A percentile compares a stretch with the other conserved stretches of the same genome.
Evolutionary conservation across 2,797 vertebrate species (phyloP).

Genomic region (Gobionotothen gibberifrons): DNA sequence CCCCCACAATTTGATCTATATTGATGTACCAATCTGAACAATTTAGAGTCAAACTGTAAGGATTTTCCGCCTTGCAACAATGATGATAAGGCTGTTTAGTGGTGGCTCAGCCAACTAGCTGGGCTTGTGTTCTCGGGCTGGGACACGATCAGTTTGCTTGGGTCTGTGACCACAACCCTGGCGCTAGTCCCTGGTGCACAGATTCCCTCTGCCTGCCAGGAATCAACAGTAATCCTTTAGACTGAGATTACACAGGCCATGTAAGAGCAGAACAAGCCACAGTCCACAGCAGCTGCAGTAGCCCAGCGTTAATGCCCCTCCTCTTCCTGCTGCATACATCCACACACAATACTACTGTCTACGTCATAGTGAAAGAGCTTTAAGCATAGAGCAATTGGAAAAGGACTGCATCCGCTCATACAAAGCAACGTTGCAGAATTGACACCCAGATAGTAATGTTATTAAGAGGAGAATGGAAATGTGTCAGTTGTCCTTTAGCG

Average conservation of each 20-base stretch:
- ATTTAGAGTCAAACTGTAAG: slow-evolving; percentile 39
- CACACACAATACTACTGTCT: slow-evolving; percentile 30
- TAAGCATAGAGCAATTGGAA: not conserved
- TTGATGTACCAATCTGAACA: slow-evolving; percentile 57
- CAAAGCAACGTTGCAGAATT: slow-evolving; percentile 13
- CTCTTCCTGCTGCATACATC: slow-evolving; percentile 45
- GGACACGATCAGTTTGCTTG: slow-evolving; percentile 67
- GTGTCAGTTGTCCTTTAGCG: slow-evolving; percentile 29
- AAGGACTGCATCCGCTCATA: not conserved
- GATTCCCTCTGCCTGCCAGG: slow-evolving; percentile 80
- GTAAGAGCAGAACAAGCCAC: slow-evolving; percentile 78
- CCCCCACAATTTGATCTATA: slow-evolving; percentile 57
- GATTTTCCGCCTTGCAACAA: slow-evolving; percentile 49
- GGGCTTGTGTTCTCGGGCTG: slow-evolving; percentile 47
- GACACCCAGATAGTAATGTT: slow-evolving; percentile 6
- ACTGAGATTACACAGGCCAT: slow-evolving; percentile 82
- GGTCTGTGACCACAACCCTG: slow-evolving; percentile 72
- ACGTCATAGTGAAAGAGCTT: slow-evolving; percentile 16
- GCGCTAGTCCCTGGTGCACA: slow-evolving; percentile 71
- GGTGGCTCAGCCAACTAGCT: slow-evolving; percentile 42
- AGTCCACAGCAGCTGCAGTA: slow-evolving; percentile 69
- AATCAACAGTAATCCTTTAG: slow-evolving; percentile 83
- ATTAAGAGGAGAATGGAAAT: slow-evolving; percentile 17
- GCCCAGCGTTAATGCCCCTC: slow-evolving; percentile 45
- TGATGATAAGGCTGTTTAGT: slow-evolving; percentile 56